Base-by-base conservation (phyloP, 2,888 invertebrate species). In the Troglohyphantes excavatus region DNA sequence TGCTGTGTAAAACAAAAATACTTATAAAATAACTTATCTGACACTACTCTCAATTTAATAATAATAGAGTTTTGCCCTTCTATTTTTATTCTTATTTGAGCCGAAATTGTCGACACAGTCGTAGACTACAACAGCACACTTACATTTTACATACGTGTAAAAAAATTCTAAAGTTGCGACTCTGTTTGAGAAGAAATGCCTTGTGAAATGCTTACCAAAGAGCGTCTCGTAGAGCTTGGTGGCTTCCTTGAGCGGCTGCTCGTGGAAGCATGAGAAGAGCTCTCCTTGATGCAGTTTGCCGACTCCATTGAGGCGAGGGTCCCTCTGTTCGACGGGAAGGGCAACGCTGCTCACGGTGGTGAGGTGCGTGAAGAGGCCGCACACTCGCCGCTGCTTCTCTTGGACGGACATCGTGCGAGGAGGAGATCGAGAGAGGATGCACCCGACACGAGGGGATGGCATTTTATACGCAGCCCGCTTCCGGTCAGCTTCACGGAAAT, bases 251-350 rank as follows among this genome's bases (percentile, higher is more conserved):
- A 95, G 94, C 88, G 96, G 95, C 53, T 94, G 93, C 82, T 95
- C 94, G 93, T 96, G 94, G 92, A 95, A 95, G 92, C 95, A 94
- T 21, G 95, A 95, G 94, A 95, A 96, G n/a, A 95, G 94, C 91
- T 95, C 94, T 70, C 95, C 95, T 33, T 92, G 91, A 59, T 94
- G 94, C 0, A 95, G 95, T 21, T 84, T 78, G 6, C 90, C 90
- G 13, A 84, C 53, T 9, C 78, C 84, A 53, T 83, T 43, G 19
- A 90, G 90, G 2, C 90, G 27, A 7, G 90, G 78, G 23, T 90
- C 90, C 21, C 90, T 46, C 46, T 90, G 46, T 1, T 73, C 88
- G 6, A 61, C 46, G 3, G 90, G 90, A 6, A 84, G 70, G 17
- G 53, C n/a, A 0, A 7, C 27, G 11, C 39, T n/a, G 70, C 63